Percentiles rank a stretch among this genome's conserved stretches.
phyloP scores from a whole-genome alignment of 2,113 vertebrate species.

The Piaya cayana region DNA sequence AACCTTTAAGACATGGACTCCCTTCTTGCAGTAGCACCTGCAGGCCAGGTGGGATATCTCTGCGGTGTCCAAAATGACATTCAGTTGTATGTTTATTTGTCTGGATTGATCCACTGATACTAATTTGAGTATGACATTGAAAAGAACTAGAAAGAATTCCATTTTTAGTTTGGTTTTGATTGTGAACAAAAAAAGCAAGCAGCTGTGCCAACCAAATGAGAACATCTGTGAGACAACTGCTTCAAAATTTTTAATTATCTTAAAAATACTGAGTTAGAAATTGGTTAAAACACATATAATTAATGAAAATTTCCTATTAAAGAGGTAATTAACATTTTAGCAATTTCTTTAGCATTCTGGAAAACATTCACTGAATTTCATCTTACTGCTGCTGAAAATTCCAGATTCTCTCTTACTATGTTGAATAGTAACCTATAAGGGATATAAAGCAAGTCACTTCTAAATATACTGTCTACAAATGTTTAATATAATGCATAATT shows the following conservation, averaged over 20 bases:
- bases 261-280: background rate
- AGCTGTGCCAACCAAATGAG: background rate
- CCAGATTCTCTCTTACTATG: background rate
- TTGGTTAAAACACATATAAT: background rate
- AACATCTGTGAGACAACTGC: background rate
- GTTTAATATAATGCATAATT: background rate
- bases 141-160: background rate
- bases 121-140: background rate
- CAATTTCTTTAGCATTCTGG: background rate
- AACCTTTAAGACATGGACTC: fast-evolving
- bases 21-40: background rate
- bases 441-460: background rate
- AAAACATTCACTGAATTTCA: background rate
- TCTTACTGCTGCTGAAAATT: background rate
- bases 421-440: conserved; percentile 23
- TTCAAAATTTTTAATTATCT: background rate
- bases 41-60: background rate
- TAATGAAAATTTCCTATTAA: background rate
- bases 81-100: fast-evolving
- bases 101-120: background rate
- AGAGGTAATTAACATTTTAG: background rate
- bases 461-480: background rate
- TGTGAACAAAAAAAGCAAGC: background rate
- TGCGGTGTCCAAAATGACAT: background rate
- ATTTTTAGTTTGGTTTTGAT: background rate